Conservation (phyloP, 2,113 vertebrate genomes). For the Pipra filicauda region DNA sequence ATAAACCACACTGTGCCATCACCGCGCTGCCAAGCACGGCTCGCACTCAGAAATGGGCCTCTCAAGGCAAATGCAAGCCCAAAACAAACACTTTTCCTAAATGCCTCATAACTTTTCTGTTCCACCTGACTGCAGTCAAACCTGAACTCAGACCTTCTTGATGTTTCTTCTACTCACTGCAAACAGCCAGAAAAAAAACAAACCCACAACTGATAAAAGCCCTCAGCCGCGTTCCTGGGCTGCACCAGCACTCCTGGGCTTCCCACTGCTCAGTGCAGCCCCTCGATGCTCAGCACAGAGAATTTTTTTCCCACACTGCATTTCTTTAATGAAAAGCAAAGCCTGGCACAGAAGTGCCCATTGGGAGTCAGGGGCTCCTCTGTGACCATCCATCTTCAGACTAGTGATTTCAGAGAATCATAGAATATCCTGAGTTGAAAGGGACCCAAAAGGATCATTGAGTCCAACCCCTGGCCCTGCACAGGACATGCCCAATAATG, state of each 20-base stretch:
- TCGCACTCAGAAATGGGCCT: background rate
- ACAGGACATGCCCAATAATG: background rate
- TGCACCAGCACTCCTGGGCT: background rate
- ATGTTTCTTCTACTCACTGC: background rate
- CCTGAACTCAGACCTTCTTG: background rate
- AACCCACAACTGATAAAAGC: background rate
- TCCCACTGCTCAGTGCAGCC: background rate
- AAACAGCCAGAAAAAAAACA: background rate
- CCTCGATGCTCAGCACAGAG: background rate
- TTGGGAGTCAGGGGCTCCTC: background rate
- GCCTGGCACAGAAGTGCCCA: background rate
- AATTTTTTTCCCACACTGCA: background rate
- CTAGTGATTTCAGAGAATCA: background rate
- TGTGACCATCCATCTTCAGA: background rate
- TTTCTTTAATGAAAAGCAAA: background rate
- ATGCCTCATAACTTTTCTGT: background rate
- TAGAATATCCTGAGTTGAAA: background rate
- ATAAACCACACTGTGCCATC: conserved; percentile 34
- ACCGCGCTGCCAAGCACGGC: background rate
- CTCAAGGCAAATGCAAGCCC: conserved; percentile 9
- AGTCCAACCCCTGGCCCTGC: background rate
- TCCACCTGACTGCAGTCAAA: background rate
- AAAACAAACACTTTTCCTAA: conserved; percentile 30
- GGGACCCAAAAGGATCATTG: fast-evolving
- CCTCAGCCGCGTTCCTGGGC: background rate